A percentile compares a stretch with the other conserved stretches of the same genome.
Conservation (phyloP, 2,113 vertebrate genomes). For the Sander lucioperca region DNA sequence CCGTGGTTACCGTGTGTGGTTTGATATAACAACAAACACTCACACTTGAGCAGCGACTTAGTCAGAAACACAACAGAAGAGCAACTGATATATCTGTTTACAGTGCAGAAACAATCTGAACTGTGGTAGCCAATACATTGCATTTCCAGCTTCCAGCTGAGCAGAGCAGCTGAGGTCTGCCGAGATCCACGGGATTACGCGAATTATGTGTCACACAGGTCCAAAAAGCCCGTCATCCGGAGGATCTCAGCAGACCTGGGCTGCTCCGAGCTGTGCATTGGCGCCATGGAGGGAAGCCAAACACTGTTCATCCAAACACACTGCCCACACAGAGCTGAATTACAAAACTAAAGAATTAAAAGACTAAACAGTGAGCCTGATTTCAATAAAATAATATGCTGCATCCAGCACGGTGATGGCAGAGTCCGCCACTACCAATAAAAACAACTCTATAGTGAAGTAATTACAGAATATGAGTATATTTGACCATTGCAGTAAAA, state of each 20-base stretch:
- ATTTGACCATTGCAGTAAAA: neutral
- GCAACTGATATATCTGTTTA: neutral
- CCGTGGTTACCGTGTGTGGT: neutral
- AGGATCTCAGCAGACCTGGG: too few relatives aligned
- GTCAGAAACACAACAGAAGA: constrained; percentile 1
- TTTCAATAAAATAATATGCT: neutral
- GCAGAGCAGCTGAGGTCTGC: too few relatives aligned
- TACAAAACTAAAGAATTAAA: too few relatives aligned
- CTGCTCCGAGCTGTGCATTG: too few relatives aligned
- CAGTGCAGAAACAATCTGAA: neutral
- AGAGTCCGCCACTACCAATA: neutral
- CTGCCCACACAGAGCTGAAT: too few relatives aligned
- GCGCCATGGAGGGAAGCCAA: too few relatives aligned
- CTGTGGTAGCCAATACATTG: neutral
- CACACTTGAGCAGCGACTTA: neutral
- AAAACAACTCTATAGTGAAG: neutral
- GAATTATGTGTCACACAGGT: too few relatives aligned
- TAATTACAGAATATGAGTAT: neutral
- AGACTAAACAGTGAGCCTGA: neutral
- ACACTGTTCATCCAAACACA: too few relatives aligned
- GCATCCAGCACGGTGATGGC: neutral
- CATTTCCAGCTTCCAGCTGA: too few relatives aligned
- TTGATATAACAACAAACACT: neutral
- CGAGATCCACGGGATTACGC: too few relatives aligned
- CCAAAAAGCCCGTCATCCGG: too few relatives aligned